phyloP scores from a whole-genome alignment of 2,888 invertebrate species.

The Cyclophora punctaria region DNA sequence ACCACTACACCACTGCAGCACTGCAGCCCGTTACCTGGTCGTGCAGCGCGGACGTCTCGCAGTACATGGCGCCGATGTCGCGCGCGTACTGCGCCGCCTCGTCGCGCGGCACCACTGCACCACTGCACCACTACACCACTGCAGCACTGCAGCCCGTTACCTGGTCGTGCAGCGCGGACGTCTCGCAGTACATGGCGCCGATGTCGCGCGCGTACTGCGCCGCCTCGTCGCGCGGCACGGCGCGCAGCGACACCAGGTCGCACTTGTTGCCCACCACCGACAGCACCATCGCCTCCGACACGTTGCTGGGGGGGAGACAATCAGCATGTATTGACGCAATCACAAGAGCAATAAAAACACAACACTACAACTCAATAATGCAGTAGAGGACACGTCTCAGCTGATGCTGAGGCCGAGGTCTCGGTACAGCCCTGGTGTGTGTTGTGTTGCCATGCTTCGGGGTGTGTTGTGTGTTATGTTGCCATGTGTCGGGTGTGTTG shows the following conservation, averaged over 20 bases:
- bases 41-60: slow-evolving; percentile 88
- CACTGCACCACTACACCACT: slow-evolving; percentile 54
- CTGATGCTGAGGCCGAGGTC: too few relatives aligned
- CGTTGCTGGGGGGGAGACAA: slow-evolving; percentile 72
- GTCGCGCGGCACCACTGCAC: slow-evolving; percentile 76
- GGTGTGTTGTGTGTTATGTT: too few relatives aligned
- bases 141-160: slow-evolving; percentile 32
- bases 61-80: slow-evolving; percentile 87
- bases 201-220: slow-evolving; percentile 84
- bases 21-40: slow-evolving; percentile 70
- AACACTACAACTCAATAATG: too few relatives aligned
- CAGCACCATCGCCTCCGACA: slow-evolving; percentile 85
- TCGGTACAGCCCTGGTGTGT: too few relatives aligned
- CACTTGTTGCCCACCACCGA: slow-evolving; percentile 91
- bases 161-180: slow-evolving; percentile 86
- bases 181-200: slow-evolving; percentile 89
- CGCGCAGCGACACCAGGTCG: slow-evolving; percentile 80
- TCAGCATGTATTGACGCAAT: background rate
- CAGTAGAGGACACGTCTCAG: too few relatives aligned
- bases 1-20: slow-evolving; percentile 40
- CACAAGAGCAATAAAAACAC: too few relatives aligned
- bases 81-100: slow-evolving; percentile 86
- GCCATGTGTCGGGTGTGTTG: too few relatives aligned
- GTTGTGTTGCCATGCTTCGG: too few relatives aligned
- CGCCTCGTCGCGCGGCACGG: slow-evolving; percentile 81